Evolutionary conservation across 2,113 vertebrate species (phyloP), one percentile per base, ranked within the genome.

Genomic region (Alouatta palliata): DNA sequence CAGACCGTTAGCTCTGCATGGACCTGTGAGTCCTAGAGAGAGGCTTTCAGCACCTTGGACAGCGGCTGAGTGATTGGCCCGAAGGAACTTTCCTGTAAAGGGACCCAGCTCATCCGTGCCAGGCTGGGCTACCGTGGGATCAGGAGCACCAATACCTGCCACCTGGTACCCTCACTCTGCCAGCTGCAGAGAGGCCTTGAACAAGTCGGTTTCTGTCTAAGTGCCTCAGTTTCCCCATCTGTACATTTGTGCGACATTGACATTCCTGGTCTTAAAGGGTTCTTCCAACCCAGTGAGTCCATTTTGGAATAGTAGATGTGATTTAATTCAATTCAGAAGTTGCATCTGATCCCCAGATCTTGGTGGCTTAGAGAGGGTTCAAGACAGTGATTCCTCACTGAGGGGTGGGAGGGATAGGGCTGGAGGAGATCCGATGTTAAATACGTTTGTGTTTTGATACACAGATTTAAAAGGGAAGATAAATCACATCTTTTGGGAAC

Each of bases 1-100:
- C 1, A 2, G 54, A 56, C 14, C 2, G 70, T 1, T 35, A 27
- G 21, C 25, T 58, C n/a, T 37, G 68, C 5, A 2, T 21, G 13
- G 43, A 32, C 27, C 64, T 7, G 0, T 1, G 6, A 27, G 35
- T 10, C 66, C 21, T 23, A 8, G 23, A 12, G 49, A 54, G 61
- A 54, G n/a, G 8, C 14, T n/a, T 85, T 47, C 92, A 89, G 95
- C 45, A 75, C 88, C 88, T 35, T 0, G 56, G 54, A 81, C 56
- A 96, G 92, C 0, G 0, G 25, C 21, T 0, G 0, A 8, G 8
- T 5, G 10, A 68, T 32, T 7, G 2, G 0, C 16, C 2, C 0
- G 25, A 37, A n/a, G 43, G 16, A 4, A 0, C 54, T 25, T 68
- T 5, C 75, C 30, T 8, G 10, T 23, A 11, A 35, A 27, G 20